phyloP scores from a whole-genome alignment of 2,888 invertebrate species.

The Pterostichus madidus region DNA sequence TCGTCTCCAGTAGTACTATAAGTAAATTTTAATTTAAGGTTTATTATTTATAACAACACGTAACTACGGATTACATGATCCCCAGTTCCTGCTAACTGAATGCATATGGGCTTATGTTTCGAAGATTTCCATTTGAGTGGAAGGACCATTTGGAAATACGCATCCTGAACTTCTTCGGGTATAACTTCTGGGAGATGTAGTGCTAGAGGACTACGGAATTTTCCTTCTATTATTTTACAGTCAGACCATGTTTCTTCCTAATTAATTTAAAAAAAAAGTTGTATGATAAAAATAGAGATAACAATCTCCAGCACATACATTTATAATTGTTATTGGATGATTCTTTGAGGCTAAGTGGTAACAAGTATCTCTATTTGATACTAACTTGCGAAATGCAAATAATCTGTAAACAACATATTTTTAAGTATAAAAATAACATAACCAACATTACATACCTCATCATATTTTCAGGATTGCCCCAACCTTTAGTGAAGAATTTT shows the following conservation, averaged over 20 bases:
- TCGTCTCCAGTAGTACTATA: constrained; percentile 94
- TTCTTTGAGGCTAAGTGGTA: constrained; percentile 88
- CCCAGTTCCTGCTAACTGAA: constrained; percentile 98
- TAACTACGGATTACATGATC: constrained; percentile 88
- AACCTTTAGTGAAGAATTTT: constrained; percentile 96
- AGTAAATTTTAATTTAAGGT: constrained; percentile 63
- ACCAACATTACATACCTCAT: constrained; percentile 80
- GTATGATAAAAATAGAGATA: background rate
- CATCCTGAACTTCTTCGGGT: constrained; percentile 89
- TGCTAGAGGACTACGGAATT: constrained; percentile 92
- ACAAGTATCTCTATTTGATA: constrained; percentile 91
- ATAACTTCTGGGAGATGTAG: constrained; percentile 91
- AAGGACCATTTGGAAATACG: constrained; percentile 90
- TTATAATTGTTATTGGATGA: constrained; percentile 92
- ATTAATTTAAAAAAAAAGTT: constrained; percentile 68
- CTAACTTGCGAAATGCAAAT: constrained; percentile 93
- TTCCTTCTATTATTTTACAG: constrained; percentile 90
- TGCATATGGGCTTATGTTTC: constrained; percentile 89
- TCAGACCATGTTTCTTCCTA: constrained; percentile 88
- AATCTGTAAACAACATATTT: constrained; percentile 82
- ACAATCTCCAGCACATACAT: constrained; percentile 79
- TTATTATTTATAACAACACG: constrained; percentile 63
- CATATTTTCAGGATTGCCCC: constrained; percentile 96
- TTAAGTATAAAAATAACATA: constrained; percentile 31
- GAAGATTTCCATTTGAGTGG: constrained; percentile 88